Base-by-base conservation (phyloP, 2,797 vertebrate species). In the Tolypeutes matacus region DNA sequence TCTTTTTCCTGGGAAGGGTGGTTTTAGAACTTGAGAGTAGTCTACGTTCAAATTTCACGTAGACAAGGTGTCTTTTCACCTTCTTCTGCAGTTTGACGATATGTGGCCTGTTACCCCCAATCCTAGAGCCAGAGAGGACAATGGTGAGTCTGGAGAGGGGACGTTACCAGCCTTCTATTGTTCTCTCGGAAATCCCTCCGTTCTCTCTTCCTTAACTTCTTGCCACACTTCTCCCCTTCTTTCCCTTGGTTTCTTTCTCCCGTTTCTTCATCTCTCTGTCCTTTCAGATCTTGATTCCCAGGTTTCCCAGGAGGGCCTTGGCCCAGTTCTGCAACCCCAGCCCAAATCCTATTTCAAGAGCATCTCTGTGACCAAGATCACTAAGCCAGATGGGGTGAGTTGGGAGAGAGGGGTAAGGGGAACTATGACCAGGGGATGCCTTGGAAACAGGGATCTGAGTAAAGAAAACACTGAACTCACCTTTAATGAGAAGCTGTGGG, bases 381-480 rank as follows among this genome's bases (percentile, higher is more conserved):
- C 99, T 73, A 98, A 98, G 60, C 99, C 99, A 4, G 99, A 99
- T 0, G 99, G 99, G 98, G 99, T 99, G 72, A 98, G 98, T 83
- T 90, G 56, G 67, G 65, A 62, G 67, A 83, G 9, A 29, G 0
- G 34, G 39, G 8, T 91, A 78, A 34, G 49, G 27, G 51, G 27
- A 39, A 58, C 27, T 76, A 7, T 65, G 53, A 20, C 46, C 49
- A 73, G 20, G 46, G 29, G 58, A 5, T 70, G 25, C 60, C 49
- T 9, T 92, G 73, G 56, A 83, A 80, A 82, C 53, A 82, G 46
- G 17, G 13, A 18, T 70, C n/a, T 42, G 8, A 53, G 25, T 77
- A 81, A 91, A 91, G 84, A 93, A 82, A 65, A 83, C 65, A 62
- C 34, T 23, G 46, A 17, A 36, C 49, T 81, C 64, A 29, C 31